phyloP scores from a whole-genome alignment of 2,888 invertebrate species.

The Pristionchus maxplancki region DNA sequence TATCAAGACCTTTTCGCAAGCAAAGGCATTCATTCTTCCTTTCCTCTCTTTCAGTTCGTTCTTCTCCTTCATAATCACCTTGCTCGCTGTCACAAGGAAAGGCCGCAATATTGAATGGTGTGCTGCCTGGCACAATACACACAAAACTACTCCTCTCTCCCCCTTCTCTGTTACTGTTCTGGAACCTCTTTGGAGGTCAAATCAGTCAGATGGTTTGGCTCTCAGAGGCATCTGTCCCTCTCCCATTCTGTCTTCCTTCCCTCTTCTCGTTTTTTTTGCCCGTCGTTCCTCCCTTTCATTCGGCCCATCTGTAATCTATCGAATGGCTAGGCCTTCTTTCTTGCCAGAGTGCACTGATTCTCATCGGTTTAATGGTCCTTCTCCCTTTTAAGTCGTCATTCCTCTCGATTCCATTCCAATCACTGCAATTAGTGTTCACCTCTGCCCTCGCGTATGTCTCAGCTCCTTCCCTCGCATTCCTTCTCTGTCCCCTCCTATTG shows the following conservation, averaged over 20 bases:
- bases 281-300: not conserved
- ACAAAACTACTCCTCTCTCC: not conserved
- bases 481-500: conserved; percentile 26
- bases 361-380: not conserved
- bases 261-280: not conserved
- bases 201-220: not conserved
- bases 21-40: too few species aligned
- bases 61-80: conserved; percentile 2
- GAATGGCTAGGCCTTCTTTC: not conserved
- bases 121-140: not conserved
- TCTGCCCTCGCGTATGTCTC: not conserved
- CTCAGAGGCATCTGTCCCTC: not conserved
- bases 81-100: conserved; percentile 6
- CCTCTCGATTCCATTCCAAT: not conserved
- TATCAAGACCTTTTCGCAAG: too few species aligned
- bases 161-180: not conserved
- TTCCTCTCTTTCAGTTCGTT: too few species aligned
- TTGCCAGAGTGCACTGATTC: not conserved
- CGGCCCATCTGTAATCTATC: not conserved
- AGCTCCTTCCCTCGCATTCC: not conserved
- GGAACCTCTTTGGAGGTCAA: conserved; percentile 4
- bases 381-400: not conserved
- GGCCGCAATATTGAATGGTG: conserved; percentile 29
- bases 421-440: not conserved
- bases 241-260: not conserved